These are phyloP conservation scores for Lordiphosa andalusiaca DNA, from an alignment of 2,888 invertebrate species.

Conservation along the genomic window DNA sequence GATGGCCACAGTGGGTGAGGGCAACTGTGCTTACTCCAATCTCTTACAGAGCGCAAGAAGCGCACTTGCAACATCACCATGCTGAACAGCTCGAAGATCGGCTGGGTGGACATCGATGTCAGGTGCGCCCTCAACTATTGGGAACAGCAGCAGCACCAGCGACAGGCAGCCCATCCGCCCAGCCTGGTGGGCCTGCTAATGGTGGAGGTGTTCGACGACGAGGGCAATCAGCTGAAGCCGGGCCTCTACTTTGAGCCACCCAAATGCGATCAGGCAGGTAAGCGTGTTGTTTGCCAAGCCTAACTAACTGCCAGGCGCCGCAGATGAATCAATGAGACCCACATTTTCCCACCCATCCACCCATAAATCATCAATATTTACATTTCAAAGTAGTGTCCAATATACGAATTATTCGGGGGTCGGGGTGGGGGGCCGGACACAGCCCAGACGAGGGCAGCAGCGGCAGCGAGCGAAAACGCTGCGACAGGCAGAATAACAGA, in stretches of 20 bases:
- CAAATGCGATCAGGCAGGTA: conserved; percentile 80
- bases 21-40: too few relatives aligned
- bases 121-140: conserved; percentile 79
- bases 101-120: conserved; percentile 80
- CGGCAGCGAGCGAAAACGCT: conserved; percentile 7
- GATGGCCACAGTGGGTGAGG: neutral
- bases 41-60: conserved; percentile 74
- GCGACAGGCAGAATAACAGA: conserved; percentile 5
- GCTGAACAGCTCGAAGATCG: conserved; percentile 77
- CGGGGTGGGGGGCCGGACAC: conserved; percentile 48
- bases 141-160: conserved; percentile 61
- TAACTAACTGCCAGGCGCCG: conserved; percentile 68
- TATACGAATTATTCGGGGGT: too few relatives aligned
- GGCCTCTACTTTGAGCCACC: conserved; percentile 79
- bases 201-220: conserved; percentile 80
- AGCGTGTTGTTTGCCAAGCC: conserved; percentile 79
- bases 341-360: neutral
- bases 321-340: conserved; percentile 7
- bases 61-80: conserved; percentile 79
- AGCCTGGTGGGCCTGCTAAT: conserved; percentile 77
- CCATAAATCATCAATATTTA: conserved; percentile 41
- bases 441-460: conserved; percentile 18
- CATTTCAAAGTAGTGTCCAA: conserved; percentile 4
- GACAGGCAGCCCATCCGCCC: conserved; percentile 35
- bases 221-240: conserved; percentile 78